A percentile compares a stretch with the other conserved stretches of the same genome.
Conservation (phyloP, 2,888 invertebrate genomes). For the Patella depressa region DNA sequence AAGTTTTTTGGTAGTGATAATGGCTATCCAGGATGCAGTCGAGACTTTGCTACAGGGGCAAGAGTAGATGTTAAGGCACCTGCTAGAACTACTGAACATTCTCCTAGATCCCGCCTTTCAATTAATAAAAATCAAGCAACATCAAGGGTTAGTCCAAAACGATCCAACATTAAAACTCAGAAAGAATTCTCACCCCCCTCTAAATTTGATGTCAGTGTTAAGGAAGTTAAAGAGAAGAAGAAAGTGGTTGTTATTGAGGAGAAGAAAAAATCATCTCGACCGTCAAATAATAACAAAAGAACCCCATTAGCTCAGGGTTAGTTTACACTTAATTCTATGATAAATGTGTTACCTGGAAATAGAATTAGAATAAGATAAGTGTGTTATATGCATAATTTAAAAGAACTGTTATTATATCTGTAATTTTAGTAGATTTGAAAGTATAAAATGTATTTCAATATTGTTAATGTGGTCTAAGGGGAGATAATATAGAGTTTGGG, state of each 20-base stretch:
- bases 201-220: slow-evolving; percentile 49
- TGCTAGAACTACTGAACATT: neutral
- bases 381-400: too few species aligned
- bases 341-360: too few species aligned
- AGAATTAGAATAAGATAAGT: too few species aligned
- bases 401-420: too few species aligned
- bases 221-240: slow-evolving; percentile 34
- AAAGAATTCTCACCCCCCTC: slow-evolving; percentile 46
- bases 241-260: slow-evolving; percentile 26
- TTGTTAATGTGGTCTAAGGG: too few species aligned
- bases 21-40: slow-evolving; percentile 31
- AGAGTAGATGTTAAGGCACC: neutral
- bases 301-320: neutral
- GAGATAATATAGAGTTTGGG: too few species aligned
- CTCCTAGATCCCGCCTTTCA: neutral
- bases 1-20: slow-evolving; percentile 58
- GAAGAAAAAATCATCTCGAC: slow-evolving; percentile 20
- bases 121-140: neutral
- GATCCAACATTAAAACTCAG: slow-evolving; percentile 13
- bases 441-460: too few species aligned
- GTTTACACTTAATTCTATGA: too few species aligned
- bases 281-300: neutral
- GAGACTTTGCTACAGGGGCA: slow-evolving; percentile 21
- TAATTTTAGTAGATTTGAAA: too few species aligned
- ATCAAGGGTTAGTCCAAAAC: neutral